These are phyloP conservation scores for Zoanthus solanderi DNA, from an alignment of 92 coral and sea anemone genomes.

Conservation along the genomic window DNA sequence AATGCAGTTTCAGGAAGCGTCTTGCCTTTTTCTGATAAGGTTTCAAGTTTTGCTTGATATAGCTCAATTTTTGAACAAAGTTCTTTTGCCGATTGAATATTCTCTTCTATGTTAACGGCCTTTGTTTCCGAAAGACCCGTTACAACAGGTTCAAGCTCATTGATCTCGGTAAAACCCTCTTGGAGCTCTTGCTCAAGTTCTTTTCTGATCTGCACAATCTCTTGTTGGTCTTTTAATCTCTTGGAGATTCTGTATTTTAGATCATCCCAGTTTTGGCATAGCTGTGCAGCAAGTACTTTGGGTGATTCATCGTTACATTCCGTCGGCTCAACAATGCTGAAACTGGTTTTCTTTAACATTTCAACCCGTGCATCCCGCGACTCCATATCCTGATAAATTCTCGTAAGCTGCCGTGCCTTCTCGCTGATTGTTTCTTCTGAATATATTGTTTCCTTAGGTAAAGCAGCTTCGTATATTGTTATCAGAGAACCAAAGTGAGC, in stretches of 20 bases:
- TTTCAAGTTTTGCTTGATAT: conserved; percentile 69
- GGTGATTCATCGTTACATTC: conserved; percentile 39
- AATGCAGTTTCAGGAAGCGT: conserved; percentile 68
- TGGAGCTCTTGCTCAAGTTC: conserved; percentile 69
- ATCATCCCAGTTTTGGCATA: conserved; percentile 74
- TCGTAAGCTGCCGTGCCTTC: conserved; percentile 75
- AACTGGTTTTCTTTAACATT: conserved; percentile 61
- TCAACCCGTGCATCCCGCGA: conserved; percentile 75
- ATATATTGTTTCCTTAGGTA: conserved; percentile 67
- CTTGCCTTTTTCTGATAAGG: conserved; percentile 61
- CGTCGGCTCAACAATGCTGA: conserved; percentile 30
- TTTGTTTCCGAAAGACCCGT: conserved; percentile 1
- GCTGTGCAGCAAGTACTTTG: conserved; percentile 59
- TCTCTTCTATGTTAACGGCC: conserved; percentile 50
- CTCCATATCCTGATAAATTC: conserved; percentile 78
- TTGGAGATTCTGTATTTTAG: conserved; percentile 65
- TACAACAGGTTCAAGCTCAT: conserved; percentile 53
- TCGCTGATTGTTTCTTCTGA: conserved; percentile 78
- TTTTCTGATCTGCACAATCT: conserved; percentile 63
- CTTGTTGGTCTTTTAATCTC: conserved; percentile 63
- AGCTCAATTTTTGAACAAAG: conserved; percentile 66
- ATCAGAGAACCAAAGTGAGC: conserved; percentile 79
- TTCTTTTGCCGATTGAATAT: conserved; percentile 58
- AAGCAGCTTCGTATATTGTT: conserved; percentile 84
- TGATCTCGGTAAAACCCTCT: conserved; percentile 47